Conservation (phyloP, 64 coral and sea anemone species). For the Actinia tenebrosa region DNA sequence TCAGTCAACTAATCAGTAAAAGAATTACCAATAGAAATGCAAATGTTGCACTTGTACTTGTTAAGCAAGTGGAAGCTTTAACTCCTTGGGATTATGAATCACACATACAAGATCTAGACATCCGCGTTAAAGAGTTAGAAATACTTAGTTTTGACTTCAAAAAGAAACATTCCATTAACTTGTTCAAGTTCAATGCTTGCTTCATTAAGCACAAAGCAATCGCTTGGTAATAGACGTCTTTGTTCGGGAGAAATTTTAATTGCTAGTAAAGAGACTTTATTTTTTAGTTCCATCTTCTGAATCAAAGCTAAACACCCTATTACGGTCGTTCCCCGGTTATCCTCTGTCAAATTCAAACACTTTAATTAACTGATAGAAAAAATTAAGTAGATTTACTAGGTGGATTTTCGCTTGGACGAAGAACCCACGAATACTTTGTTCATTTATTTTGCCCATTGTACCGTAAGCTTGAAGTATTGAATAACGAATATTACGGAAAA, state of each 20-base stretch:
- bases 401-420: not conserved
- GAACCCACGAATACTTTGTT: not conserved
- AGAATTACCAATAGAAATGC: not conserved
- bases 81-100: not conserved
- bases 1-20: not conserved
- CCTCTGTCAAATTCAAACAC: not conserved
- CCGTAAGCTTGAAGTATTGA: slow-evolving; percentile 1
- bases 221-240: not conserved
- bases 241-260: not conserved
- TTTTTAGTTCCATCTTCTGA: not conserved
- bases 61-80: not conserved
- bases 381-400: not conserved
- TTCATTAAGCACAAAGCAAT: not conserved
- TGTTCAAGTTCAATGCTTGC: not conserved
- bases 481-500: slow-evolving; percentile 7
- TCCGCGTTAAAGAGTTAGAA: too few relatives aligned
- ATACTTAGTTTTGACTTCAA: not conserved
- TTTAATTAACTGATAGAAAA: not conserved
- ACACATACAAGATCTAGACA: too few relatives aligned
- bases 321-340: not conserved
- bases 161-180: not conserved
- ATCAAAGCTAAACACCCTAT: not conserved
- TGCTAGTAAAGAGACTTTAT: not conserved
- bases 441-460: not conserved
- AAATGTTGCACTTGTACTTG: not conserved